Conservation (phyloP, 2,888 invertebrate genomes). For the Ochropleura plecta region DNA sequence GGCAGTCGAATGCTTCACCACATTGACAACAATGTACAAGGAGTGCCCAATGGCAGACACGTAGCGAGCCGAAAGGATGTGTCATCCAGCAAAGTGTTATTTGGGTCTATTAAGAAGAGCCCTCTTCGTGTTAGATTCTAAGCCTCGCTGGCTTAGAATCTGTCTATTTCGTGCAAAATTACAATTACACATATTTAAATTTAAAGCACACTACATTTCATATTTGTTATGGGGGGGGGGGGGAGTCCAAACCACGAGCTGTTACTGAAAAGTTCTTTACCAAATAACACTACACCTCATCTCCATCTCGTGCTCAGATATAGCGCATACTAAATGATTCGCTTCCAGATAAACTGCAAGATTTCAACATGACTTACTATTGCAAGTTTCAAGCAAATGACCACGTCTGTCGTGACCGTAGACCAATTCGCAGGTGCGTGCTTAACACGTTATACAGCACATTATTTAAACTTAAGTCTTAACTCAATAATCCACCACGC, state of each 20-base stretch:
- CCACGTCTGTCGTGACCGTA: fast-evolving
- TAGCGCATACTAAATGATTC: neutral
- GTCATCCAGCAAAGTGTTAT: too few species aligned
- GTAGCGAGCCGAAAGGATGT: too few species aligned
- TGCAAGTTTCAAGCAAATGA: slow-evolving; percentile 37
- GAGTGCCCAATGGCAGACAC: too few species aligned
- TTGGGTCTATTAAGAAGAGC: neutral
- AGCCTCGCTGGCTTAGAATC: too few species aligned
- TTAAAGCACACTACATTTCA: neutral
- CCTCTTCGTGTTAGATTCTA: neutral
- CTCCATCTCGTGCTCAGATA: neutral
- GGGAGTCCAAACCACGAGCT: neutral
- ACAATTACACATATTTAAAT: neutral
- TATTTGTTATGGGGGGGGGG: too few species aligned
- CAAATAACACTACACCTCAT: too few species aligned
- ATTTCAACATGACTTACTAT: neutral
- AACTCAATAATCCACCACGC: neutral
- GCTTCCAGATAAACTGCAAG: slow-evolving; percentile 37
- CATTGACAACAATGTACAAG: too few species aligned
- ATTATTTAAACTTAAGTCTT: neutral
- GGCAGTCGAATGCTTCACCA: too few species aligned
- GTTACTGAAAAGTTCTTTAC: neutral
- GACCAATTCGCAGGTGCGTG: neutral
- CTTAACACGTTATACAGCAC: neutral
- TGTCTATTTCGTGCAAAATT: neutral